These are phyloP conservation scores for Rhizoglyphus robini DNA, from an alignment of 1,140 invertebrate species.

Conservation along the genomic window DNA sequence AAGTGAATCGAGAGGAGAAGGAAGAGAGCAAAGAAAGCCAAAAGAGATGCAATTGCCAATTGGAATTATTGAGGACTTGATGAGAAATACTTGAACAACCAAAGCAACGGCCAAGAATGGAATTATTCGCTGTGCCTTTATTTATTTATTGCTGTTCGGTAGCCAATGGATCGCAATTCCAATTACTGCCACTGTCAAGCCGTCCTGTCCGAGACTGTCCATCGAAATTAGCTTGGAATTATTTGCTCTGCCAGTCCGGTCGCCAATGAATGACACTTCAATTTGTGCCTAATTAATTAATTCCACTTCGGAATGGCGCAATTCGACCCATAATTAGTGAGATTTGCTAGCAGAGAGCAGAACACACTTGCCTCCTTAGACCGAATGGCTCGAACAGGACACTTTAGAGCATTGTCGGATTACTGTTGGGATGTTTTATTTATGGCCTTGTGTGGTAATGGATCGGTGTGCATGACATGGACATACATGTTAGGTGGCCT, in stretches of 20 bases:
- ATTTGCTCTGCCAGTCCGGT: not conserved
- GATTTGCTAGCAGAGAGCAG: no score
- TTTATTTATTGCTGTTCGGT: not conserved
- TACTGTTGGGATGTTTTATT: constrained; percentile 8
- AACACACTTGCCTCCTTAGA: not conserved
- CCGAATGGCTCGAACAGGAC: no score
- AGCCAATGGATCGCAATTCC: not conserved
- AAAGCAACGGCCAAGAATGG: constrained; percentile 8
- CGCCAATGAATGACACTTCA: not conserved
- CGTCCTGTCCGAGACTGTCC: not conserved
- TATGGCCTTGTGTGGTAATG: not conserved
- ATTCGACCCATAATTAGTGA: not conserved
- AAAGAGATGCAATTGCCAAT: not conserved
- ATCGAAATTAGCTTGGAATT: constrained; percentile 7
- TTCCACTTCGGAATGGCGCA: not conserved
- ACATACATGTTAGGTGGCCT: not conserved
- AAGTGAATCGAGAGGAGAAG: not conserved
- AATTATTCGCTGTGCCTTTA: constrained; percentile 2
- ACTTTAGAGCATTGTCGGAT: no score
- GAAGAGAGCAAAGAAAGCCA: not conserved
- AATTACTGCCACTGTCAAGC: constrained; percentile 5
- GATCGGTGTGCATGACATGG: not conserved
- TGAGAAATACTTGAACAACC: not conserved
- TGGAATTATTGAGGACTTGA: not conserved
- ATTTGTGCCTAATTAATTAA: constrained; percentile 11